These are phyloP conservation scores for Choloepus hoffmanni DNA, from an alignment of 2,113 vertebrate species.

Conservation along the genomic window DNA sequence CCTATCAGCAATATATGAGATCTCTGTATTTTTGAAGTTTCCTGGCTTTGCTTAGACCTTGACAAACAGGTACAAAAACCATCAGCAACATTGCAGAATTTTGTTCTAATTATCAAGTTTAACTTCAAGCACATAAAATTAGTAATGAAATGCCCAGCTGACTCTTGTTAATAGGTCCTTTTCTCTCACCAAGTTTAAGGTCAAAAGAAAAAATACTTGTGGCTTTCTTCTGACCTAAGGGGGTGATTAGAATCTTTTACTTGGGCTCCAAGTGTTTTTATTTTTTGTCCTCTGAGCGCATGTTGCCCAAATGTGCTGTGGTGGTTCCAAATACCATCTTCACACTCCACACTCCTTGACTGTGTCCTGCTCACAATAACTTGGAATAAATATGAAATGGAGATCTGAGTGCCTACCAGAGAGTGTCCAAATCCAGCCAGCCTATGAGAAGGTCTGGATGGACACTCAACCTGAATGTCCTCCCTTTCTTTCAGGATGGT, in stretches of 20 bases:
- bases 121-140: slow-evolving; percentile 35
- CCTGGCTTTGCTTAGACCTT: slow-evolving; percentile 45
- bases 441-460: neutral
- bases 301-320: neutral
- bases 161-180: neutral
- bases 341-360: neutral
- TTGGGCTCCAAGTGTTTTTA: slow-evolving; percentile 1
- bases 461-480: neutral
- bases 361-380: neutral
- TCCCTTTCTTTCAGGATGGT: neutral
- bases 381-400: neutral
- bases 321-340: neutral
- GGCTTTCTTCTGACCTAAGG: slow-evolving; percentile 11
- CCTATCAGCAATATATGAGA: neutral
- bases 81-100: slow-evolving; percentile 13
- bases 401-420: neutral
- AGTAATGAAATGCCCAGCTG: neutral
- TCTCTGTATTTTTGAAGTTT: neutral
- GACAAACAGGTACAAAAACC: neutral
- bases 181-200: slow-evolving; percentile 42
- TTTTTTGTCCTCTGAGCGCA: slow-evolving; percentile 22
- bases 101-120: slow-evolving; percentile 21
- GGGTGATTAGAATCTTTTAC: neutral
- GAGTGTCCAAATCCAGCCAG: neutral
- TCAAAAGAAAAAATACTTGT: neutral